phyloP scores from a whole-genome alignment of 2,113 vertebrate species.

The Pygoscelis adeliae region DNA sequence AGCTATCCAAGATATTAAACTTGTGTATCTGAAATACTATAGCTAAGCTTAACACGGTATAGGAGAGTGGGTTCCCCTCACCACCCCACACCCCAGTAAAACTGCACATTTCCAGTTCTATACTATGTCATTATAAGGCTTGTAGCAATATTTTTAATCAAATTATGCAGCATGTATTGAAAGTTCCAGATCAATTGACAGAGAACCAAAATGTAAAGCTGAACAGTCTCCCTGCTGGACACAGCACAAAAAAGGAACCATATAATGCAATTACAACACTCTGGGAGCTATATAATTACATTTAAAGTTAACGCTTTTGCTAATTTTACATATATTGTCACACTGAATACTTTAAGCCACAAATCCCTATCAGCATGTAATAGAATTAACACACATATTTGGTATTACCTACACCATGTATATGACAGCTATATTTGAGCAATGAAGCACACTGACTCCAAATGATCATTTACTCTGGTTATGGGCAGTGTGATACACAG shows the following conservation, averaged over 20 bases:
- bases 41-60: fast-evolving
- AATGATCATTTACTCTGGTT: neutral
- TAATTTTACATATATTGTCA: neutral
- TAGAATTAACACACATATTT: neutral
- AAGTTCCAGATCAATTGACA: neutral
- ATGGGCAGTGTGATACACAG: neutral
- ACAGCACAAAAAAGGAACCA: neutral
- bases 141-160: neutral
- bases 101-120: neutral
- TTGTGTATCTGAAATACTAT: neutral
- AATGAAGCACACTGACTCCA: neutral
- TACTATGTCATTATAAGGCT: neutral
- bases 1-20: neutral
- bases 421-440: neutral
- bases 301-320: neutral
- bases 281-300: neutral
- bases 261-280: neutral
- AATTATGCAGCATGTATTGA: neutral
- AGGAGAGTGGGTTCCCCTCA: neutral
- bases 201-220: neutral
- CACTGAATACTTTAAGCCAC: neutral
- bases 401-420: neutral
- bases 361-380: neutral
- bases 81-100: neutral
- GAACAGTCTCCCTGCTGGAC: neutral